Percentiles rank a stretch among this genome's conserved stretches.
Conservation (phyloP, 2,797 vertebrate species). For the Tapirus indicus region DNA sequence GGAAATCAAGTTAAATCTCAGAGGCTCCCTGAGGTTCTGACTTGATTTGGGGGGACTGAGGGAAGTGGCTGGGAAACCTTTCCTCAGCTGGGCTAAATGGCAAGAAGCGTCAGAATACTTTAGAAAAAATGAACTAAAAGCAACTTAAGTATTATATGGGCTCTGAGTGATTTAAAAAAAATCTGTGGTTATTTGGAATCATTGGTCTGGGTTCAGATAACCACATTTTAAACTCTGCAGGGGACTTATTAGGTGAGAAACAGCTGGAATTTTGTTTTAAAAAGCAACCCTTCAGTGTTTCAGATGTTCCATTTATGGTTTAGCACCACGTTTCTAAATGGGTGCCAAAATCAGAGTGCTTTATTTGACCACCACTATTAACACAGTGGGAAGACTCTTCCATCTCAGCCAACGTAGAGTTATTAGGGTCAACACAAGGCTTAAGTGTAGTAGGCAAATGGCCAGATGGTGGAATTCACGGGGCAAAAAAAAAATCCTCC, state of each 20-base stretch:
- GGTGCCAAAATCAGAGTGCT: conserved; percentile 48
- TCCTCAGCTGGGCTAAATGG: neutral
- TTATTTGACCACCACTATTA: conserved; percentile 61
- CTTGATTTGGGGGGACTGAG: neutral
- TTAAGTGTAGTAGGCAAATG: conserved; percentile 16
- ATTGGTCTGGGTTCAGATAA: conserved; percentile 21
- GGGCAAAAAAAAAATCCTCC: neutral
- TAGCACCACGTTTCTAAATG: conserved; percentile 46
- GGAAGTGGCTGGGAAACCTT: conserved; percentile 1
- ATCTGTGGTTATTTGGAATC: neutral
- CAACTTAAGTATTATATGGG: neutral
- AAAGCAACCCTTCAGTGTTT: conserved; percentile 23
- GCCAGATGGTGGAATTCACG: neutral
- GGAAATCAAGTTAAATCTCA: conserved; percentile 57
- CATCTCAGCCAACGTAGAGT: conserved; percentile 20
- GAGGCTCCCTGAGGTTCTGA: neutral
- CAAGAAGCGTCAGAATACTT: neutral
- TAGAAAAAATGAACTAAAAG: conserved; percentile 34
- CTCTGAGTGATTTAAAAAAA: neutral
- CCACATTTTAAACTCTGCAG: neutral
- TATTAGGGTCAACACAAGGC: neutral
- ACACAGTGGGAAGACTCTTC: conserved; percentile 20
- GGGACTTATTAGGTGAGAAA: neutral
- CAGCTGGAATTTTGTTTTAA: conserved; percentile 16
- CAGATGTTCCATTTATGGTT: conserved; percentile 36